phyloP scores from a whole-genome alignment of 2,113 vertebrate genomes.

The Panthera uncia region DNA sequence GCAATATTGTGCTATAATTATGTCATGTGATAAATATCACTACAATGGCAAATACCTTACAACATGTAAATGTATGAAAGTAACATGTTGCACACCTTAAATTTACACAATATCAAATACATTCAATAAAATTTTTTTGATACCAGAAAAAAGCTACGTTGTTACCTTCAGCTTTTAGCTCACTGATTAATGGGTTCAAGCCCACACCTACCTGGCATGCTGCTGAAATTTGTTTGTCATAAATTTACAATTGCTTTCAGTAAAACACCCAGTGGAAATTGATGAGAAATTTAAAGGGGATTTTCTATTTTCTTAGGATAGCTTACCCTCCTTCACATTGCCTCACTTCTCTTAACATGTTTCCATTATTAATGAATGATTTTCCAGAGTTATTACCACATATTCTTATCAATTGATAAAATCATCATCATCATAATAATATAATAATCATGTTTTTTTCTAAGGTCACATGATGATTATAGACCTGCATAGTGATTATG shows the following conservation, averaged over 20 bases:
- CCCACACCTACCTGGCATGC: neutral
- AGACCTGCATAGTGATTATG: neutral
- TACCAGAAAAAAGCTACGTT: neutral
- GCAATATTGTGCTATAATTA: neutral
- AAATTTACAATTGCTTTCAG: neutral
- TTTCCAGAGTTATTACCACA: neutral
- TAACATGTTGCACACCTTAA: neutral
- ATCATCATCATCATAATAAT: neutral
- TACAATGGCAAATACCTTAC: neutral
- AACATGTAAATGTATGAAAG: neutral
- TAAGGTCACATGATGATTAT: neutral
- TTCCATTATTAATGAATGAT: neutral
- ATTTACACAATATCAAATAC: neutral
- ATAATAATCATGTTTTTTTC: neutral
- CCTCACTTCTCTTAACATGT: neutral
- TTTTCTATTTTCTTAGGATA: neutral
- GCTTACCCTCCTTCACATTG: neutral
- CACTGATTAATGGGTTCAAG: neutral
- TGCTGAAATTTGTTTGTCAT: neutral
- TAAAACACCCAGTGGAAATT: neutral
- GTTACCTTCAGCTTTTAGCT: neutral
- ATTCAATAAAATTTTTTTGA: neutral
- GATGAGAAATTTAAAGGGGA: neutral
- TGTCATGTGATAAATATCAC: neutral
- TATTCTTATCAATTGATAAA: neutral